These are phyloP conservation scores for Microtus ochrogaster DNA, from an alignment of 2,113 vertebrate genomes.

Conservation along the genomic window DNA sequence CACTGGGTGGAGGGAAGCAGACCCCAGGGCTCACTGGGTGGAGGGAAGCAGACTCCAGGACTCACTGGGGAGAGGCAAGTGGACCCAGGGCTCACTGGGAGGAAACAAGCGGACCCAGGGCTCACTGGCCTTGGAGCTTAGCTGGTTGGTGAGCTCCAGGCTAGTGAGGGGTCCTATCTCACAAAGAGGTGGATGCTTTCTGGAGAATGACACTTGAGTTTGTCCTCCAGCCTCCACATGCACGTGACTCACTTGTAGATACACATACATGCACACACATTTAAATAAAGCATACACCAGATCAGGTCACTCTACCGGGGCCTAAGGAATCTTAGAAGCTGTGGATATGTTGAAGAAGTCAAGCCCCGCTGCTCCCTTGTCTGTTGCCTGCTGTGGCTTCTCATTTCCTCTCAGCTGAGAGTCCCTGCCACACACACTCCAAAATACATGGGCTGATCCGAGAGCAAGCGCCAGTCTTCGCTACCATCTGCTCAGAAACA, in stretches of 20 bases:
- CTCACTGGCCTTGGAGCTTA: neutral
- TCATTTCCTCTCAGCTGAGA: neutral
- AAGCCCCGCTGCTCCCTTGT: neutral
- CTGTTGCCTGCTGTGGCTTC: neutral
- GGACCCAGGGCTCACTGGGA: too few relatives aligned
- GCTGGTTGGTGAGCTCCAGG: neutral
- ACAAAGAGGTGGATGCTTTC: neutral
- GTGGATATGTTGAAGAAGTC: neutral
- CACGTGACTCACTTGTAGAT: neutral
- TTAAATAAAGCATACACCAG: neutral
- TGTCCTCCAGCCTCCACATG: neutral
- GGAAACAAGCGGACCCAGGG: neutral
- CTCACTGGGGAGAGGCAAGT: too few relatives aligned
- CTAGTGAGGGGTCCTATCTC: neutral
- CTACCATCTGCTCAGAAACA: neutral
- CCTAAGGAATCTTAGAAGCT: neutral
- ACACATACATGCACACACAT: neutral
- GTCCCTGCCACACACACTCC: neutral
- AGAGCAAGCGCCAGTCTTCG: neutral
- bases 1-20: too few relatives aligned
- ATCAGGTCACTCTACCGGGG: neutral
- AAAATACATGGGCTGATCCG: neutral
- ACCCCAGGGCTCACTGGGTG: rapidly evolving
- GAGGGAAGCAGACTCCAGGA: too few relatives aligned
- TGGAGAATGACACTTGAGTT: too few relatives aligned